A percentile compares a stretch with the other conserved stretches of the same genome.
Conservation (phyloP, 2,888 invertebrate genomes). For the Onchidella celtica region DNA sequence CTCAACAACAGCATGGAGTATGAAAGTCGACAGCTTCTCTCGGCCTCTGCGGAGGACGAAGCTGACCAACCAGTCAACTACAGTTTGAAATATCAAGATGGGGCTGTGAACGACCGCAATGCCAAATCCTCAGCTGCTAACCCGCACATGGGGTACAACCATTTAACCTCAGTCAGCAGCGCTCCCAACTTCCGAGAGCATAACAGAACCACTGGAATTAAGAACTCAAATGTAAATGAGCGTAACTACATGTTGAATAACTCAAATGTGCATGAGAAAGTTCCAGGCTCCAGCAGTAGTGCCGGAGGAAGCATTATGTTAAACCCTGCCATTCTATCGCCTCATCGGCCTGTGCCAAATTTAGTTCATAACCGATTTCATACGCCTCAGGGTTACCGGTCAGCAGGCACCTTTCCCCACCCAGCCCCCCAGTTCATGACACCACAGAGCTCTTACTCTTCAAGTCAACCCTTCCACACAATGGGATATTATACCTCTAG, state of each 20-base stretch:
- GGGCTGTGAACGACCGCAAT: constrained; percentile 30
- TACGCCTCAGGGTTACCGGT: constrained; percentile 24
- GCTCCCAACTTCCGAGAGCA: background rate
- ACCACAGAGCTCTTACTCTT: background rate
- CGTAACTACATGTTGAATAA: constrained; percentile 9
- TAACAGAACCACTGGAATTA: background rate
- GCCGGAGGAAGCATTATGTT: background rate
- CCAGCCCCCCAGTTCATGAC: constrained; percentile 18
- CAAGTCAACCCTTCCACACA: background rate
- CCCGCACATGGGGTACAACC: constrained; percentile 4
- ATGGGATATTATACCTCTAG: background rate
- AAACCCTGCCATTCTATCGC: background rate
- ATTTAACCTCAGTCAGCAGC: background rate
- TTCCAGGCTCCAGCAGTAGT: background rate
- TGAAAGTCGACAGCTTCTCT: background rate
- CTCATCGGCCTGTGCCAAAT: constrained; percentile 45
- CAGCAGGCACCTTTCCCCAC: background rate
- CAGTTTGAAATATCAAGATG: constrained; percentile 65
- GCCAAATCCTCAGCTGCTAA: background rate
- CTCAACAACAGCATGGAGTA: background rate
- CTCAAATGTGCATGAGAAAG: background rate
- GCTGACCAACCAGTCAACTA: constrained; percentile 73
- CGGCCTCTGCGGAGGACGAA: constrained; percentile 3
- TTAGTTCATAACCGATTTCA: constrained; percentile 53
- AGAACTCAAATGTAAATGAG: background rate